Evolutionary conservation across 2,888 invertebrate species (phyloP), one percentile per base, ranked within the genome.

Genomic region (Thyatira batis): DNA sequence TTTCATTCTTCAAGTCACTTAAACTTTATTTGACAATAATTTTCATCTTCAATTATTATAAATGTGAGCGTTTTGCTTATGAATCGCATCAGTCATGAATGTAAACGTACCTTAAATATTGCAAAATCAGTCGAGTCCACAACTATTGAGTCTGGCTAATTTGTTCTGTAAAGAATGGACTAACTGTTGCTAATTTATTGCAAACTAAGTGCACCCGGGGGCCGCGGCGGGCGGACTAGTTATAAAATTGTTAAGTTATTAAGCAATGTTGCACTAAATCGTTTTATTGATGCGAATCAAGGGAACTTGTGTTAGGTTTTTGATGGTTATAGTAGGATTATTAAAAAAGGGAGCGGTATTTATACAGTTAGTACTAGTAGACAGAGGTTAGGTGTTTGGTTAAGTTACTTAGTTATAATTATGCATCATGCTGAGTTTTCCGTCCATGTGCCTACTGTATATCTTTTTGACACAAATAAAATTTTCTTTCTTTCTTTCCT

Each of bases 121-220:
- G 27, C 49, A 49, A 49, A 30, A 20, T 49, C 28, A 48, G 48
- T 20, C 20, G 11, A 27, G 17, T 49, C 11, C n/a, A 23, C 21
- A 45, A 23, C 45, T 45, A 45, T 45, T 21, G 23, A 23, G 21
- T 6, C 45, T 45, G 45, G 45, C 23, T 45, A 45, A 45, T 45
- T 45, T 45, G 45, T 45, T 45, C 23, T 23, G 45, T 21, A 45
- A 45, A 21, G 45, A 45, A n/a, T 20, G 45, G n/a, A 20, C 17
- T 45, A 45, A 45, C 45, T 45, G n/a, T 21, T 17, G 39, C 8
- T 45, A 45, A 45, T 45, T 45, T 45, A 45, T 45, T 20, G 44
- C 48, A 21, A n/a, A 23, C 20, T 21, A 45, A 23, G 21, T 45
- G 2, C 3, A 21, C 11, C n/a, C n/a, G n/a, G 1, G 44, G 45